These are phyloP conservation scores for Styela clava DNA, from an alignment of 23 tunicate species.

Conservation along the genomic window DNA sequence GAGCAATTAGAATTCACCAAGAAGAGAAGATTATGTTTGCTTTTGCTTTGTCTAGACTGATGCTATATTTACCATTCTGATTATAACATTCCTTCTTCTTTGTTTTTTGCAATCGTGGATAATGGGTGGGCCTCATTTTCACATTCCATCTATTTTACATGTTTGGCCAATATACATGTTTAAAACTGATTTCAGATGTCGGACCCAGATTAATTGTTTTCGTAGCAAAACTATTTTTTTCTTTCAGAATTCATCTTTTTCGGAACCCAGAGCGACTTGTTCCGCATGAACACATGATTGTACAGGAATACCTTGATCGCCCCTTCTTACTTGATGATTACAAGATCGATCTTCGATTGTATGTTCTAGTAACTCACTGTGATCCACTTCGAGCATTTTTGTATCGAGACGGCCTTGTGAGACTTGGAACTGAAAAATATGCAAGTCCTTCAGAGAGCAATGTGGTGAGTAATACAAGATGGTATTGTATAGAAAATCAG, in stretches of 20 bases:
- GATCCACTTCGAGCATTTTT: conserved; percentile 74
- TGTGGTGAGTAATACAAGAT: conserved; percentile 57
- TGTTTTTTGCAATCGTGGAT: no score
- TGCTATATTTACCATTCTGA: no score
- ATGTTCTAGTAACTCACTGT: conserved; percentile 77
- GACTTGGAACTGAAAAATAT: conserved; percentile 83
- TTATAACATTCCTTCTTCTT: no score
- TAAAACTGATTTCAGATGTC: no score
- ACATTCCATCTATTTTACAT: no score
- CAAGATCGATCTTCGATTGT: conserved; percentile 73
- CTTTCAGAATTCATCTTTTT: conserved; percentile 60
- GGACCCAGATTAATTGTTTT: no score
- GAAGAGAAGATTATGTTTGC: no score
- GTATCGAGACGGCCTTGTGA: conserved; percentile 78
- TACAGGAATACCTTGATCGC: conserved; percentile 80
- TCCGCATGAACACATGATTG: conserved; percentile 63
- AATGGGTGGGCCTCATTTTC: no score
- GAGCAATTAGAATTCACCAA: no score
- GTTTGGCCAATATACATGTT: no score
- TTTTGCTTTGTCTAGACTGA: no score
- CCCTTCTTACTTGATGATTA: conserved; percentile 74
- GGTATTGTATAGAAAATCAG: not conserved
- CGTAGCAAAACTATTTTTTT: no score
- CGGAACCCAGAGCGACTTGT: conserved; percentile 61
- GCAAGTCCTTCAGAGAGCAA: conserved; percentile 58